Evolutionary conservation across 2,113 vertebrate genomes (phyloP).

Genomic region (Turdus rufiventris): DNA sequence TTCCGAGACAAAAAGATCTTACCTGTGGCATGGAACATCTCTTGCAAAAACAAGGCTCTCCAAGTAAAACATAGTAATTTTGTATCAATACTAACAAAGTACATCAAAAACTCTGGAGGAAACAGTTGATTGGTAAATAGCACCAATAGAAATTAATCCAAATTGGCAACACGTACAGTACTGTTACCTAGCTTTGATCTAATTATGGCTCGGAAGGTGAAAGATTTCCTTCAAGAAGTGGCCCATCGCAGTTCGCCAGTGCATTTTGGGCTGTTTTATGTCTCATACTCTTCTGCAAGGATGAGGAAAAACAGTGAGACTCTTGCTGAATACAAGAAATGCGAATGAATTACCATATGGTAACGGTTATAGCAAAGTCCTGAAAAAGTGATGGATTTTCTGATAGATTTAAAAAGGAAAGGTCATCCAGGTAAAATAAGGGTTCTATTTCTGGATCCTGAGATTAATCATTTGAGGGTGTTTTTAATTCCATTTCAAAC

Average conservation of each 20-base stretch:
- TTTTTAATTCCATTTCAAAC: background rate
- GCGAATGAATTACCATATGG: slow-evolving; percentile 16
- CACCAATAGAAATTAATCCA: slow-evolving; percentile 60
- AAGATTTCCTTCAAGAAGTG: slow-evolving; percentile 87
- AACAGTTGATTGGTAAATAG: slow-evolving; percentile 51
- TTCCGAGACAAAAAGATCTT: slow-evolving; percentile 37
- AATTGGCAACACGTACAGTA: slow-evolving; percentile 56
- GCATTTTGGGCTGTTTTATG: slow-evolving; percentile 73
- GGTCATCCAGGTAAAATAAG: background rate
- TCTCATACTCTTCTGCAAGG: slow-evolving; percentile 84
- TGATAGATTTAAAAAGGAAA: background rate
- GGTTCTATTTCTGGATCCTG: background rate
- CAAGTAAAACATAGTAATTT: background rate
- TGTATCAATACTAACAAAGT: slow-evolving; percentile 12
- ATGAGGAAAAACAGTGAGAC: slow-evolving; percentile 77
- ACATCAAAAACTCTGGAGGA: slow-evolving; percentile 80
- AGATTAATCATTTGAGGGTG: background rate
- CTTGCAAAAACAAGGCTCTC: slow-evolving; percentile 9
- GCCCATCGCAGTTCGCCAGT: slow-evolving; percentile 77
- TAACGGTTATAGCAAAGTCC: background rate
- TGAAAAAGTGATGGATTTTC: background rate
- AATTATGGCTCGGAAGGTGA: slow-evolving; percentile 78
- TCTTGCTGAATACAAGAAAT: slow-evolving; percentile 27
- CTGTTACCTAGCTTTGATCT: slow-evolving; percentile 84
- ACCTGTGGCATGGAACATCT: slow-evolving; percentile 48